Base-by-base conservation (phyloP, 2,113 vertebrate genomes). In the Hymenochirus boettgeri region DNA sequence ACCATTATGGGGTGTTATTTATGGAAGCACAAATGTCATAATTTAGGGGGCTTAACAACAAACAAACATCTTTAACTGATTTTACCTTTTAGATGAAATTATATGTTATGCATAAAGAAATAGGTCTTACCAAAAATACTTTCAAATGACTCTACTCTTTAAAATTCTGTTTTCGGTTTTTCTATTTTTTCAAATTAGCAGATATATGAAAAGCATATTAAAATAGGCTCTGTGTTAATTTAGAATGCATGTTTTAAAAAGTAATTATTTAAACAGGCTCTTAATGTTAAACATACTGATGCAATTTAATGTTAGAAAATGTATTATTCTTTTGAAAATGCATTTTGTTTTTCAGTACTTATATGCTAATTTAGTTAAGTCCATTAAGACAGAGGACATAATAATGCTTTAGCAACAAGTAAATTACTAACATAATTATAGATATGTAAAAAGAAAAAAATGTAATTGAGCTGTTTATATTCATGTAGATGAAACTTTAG, bases 321-420 rank as follows among this genome's bases (percentile, higher is more conserved):
- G 37, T 63, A 18, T 39, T 35, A 29, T 13, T 65, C 33, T 24
- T 23, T 65, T 4, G 18, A 65, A 47, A 56, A 23, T 47, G 37
- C 11, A 47, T 19, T 12, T 23, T 46, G 47, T 65, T 65, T 47
- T 31, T 53, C 52, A 23, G 62, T 47, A 19, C 24, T 64, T 55
- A 56, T 7, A 18, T 27, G 18, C 25, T 10, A 25, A 64, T 42
- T 31, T 18, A 64, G 23, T 45, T 45, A 37, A 24, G 23, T 46
- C 50, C 61, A 64, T 64, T 64, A 64, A 64, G 35, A 26, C 51
- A 29, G 61, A 42, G 61, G 45, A 54, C 54, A 64, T 64, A 64
- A 64, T 55, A 37, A 45, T 45, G 55, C 61, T 54, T 64, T 54
- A 55, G 31, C 24, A 13, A n/a, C 15, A 27, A 33, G 5, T 24